Conservation (phyloP, 2,888 invertebrate genomes). For the Caprella mutica region DNA sequence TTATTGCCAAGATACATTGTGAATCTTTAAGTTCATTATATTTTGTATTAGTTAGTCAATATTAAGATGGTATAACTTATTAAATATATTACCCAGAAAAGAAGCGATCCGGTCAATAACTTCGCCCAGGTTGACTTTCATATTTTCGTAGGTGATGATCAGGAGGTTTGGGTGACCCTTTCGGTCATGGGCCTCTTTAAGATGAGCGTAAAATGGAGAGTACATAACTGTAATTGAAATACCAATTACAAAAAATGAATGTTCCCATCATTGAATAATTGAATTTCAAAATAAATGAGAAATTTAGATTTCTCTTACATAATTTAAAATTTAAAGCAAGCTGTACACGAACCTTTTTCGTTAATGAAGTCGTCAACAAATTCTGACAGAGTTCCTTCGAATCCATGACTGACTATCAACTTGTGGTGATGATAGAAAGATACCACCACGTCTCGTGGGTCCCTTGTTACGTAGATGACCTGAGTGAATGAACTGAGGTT, state of each 20-base stretch:
- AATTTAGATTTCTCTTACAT: no score
- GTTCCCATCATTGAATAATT: no score
- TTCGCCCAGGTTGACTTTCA: slow-evolving; percentile 37
- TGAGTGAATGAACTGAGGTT: no score
- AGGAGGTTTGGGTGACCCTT: slow-evolving; percentile 38
- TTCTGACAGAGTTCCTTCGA: slow-evolving; percentile 6
- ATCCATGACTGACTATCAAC: slow-evolving; percentile 15
- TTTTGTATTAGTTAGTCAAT: background rate
- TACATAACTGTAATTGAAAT: slow-evolving; percentile 24
- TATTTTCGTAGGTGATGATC: slow-evolving; percentile 41
- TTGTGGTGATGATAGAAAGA: slow-evolving; percentile 21
- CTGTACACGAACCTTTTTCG: slow-evolving; percentile 8
- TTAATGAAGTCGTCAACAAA: slow-evolving; percentile 15
- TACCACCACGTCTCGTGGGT: slow-evolving; percentile 20
- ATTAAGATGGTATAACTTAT: background rate
- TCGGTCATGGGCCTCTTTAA: slow-evolving; percentile 39
- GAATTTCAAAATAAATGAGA: no score
- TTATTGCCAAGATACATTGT: no score
- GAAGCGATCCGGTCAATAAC: slow-evolving; percentile 34
- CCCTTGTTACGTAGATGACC: slow-evolving; percentile 17
- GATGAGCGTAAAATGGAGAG: slow-evolving; percentile 41
- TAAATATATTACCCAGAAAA: slow-evolving; percentile 32
- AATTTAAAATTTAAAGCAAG: no score
- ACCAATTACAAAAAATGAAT: no score
- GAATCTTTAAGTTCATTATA: no score